Base-by-base conservation (phyloP, 92 coral and sea anemone genomes). In the Umimayanthus kanabou region DNA sequence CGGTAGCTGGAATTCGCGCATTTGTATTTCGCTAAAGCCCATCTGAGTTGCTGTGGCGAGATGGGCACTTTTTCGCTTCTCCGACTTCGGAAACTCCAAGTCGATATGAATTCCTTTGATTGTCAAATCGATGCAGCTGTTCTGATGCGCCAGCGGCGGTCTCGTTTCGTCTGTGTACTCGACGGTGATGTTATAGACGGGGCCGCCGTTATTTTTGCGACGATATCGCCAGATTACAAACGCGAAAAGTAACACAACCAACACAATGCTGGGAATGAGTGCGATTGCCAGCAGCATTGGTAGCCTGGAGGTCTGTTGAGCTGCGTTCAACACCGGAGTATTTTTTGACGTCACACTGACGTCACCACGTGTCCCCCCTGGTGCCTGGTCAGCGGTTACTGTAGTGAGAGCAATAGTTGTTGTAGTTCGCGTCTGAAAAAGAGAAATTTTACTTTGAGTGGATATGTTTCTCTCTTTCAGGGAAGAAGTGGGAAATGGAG, bases 31-130 rank as follows among this genome's bases (percentile, higher is more conserved):
- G 28, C 90, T 85, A 22, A 80, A 57, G 47, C 73, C 47, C 74
- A 89, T 69, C 82, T 85, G 81, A 16, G 98, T 67, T 14, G 90
- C 90, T 80, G 93, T 88, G 66, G 98, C 89, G 57, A 84, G 29
- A n/a, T 89, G 79, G 50, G 92, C 88, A 72, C 91, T 93, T 28
- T 85, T 88, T 43, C 98, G 95, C 67, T 76, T 77, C 16, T 90
- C 39, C 18, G 87, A 3, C 78, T 87, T 92, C 64, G 97, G 93
- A 47, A 92, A 91, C 57, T 94, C 98, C 50, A 94, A 74, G 81
- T 94, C 98, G 45, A 94, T 93, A 69, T 93, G 95, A 81, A 94
- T 94, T 26, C 94, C 98, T 25, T 94, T 93, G 79, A 95, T 90
- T 5, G 94, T 90, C 73, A 95, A 78, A 72, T 95, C 98, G 4